phyloP scores from a whole-genome alignment of 2,797 vertebrate species.

The Eptatretus atami region DNA sequence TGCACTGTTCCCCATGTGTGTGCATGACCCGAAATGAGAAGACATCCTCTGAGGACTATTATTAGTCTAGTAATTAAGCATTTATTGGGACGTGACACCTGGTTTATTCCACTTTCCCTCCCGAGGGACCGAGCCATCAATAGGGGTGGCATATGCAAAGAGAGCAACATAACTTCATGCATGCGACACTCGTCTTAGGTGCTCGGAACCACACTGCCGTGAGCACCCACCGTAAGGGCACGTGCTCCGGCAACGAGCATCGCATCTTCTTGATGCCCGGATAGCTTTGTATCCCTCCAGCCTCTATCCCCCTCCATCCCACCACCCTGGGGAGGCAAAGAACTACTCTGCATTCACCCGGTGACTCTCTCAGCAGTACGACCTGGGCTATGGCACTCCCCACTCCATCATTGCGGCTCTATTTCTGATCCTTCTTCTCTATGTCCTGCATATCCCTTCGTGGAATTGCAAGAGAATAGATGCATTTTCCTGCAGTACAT shows the following conservation, averaged over 20 bases:
- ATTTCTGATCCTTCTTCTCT: no score
- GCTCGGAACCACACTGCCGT: not conserved
- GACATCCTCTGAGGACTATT: constrained; percentile 26
- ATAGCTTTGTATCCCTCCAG: no score
- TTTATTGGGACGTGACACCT: constrained; percentile 53
- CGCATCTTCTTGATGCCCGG: no score
- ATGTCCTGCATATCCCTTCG: no score
- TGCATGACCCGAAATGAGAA: constrained; percentile 10
- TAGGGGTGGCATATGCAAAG: not conserved
- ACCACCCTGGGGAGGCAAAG: no score
- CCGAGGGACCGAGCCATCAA: constrained; percentile 20
- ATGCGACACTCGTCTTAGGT: not conserved
- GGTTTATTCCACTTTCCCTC: constrained; percentile 18
- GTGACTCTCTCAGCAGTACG: no score
- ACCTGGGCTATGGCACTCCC: no score
- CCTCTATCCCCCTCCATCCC: no score
- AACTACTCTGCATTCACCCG: no score
- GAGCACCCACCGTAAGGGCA: not conserved
- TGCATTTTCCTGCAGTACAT: no score
- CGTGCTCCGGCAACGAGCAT: not conserved
- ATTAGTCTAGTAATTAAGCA: constrained; percentile 75
- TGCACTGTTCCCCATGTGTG: constrained; percentile 3
- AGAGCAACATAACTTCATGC: not conserved
- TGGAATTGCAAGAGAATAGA: no score
- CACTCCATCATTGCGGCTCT: no score